These are phyloP conservation scores for Tricholauxania praeusta DNA, from an alignment of 2,888 invertebrate species.

Conservation along the genomic window DNA sequence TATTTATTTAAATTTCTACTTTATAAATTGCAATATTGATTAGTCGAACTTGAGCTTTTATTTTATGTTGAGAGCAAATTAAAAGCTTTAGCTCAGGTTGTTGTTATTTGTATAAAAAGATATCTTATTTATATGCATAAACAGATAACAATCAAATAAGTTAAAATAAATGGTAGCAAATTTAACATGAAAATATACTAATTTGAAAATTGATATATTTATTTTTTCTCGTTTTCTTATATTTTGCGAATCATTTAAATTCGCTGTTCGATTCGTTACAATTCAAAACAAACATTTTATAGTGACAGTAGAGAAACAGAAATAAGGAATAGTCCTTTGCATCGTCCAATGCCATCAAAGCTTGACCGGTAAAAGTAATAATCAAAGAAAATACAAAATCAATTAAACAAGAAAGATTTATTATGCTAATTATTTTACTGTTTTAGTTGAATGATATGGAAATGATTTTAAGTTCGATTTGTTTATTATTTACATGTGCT, in stretches of 20 bases:
- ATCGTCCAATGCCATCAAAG: slow-evolving; percentile 68
- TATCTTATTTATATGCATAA: slow-evolving; percentile 3
- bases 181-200: slow-evolving; percentile 34
- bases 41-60: too few relatives aligned
- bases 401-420: slow-evolving; percentile 11
- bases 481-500: too few relatives aligned
- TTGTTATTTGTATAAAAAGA: slow-evolving; percentile 11
- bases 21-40: too few relatives aligned
- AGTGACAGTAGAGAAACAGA: slow-evolving; percentile 60
- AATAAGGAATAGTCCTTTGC: slow-evolving; percentile 66
- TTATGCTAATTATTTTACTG: too few relatives aligned
- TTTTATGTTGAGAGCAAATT: neutral
- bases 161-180: slow-evolving; percentile 26
- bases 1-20: too few relatives aligned
- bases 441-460: neutral
- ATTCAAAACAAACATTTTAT: slow-evolving; percentile 52
- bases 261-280: slow-evolving; percentile 32
- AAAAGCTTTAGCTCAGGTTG: slow-evolving; percentile 4
- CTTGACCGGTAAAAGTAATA: slow-evolving; percentile 68
- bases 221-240: slow-evolving; percentile 42
- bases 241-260: slow-evolving; percentile 35
- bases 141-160: neutral
- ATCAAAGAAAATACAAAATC: slow-evolving; percentile 42
- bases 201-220: slow-evolving; percentile 36
- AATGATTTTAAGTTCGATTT: neutral